phyloP scores from a whole-genome alignment of 1,140 invertebrate species.

The Pentalonia nigronervosa region DNA sequence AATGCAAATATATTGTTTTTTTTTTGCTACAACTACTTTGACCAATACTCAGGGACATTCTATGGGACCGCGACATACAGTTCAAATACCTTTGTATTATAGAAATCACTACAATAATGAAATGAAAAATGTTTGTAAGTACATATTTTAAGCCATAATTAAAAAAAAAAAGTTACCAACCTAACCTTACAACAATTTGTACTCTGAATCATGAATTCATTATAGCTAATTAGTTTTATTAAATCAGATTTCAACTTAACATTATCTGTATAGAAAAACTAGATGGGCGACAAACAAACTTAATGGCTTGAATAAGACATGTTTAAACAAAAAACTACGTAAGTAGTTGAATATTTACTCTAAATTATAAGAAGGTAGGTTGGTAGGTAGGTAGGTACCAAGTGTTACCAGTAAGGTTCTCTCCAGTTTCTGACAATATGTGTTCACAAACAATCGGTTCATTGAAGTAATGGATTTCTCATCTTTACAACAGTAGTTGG shows the following conservation, averaged over 20 bases:
- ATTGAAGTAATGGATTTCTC: neutral
- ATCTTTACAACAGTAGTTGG: neutral
- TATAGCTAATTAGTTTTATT: neutral
- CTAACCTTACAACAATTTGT: neutral
- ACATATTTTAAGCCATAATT: too few relatives aligned
- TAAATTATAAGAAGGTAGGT: neutral
- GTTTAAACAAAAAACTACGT: neutral
- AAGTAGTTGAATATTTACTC: neutral
- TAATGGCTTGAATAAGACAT: neutral
- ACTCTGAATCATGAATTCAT: neutral
- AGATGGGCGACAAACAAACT: neutral
- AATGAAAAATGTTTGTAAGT: too few relatives aligned
- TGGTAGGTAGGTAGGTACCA: neutral
- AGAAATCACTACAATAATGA: too few relatives aligned
- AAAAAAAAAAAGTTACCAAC: neutral
- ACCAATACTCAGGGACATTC: too few relatives aligned
- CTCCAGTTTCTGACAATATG: neutral
- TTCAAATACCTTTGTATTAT: too few relatives aligned
- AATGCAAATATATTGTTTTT: too few relatives aligned
- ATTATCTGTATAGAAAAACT: neutral
- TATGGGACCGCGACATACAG: too few relatives aligned
- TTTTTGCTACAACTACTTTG: too few relatives aligned
- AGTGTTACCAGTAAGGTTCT: neutral
- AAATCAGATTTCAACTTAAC: neutral
- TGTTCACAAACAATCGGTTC: neutral